Conservation (phyloP, 2,113 vertebrate species). For the Protobothrops mucrosquamatus region DNA sequence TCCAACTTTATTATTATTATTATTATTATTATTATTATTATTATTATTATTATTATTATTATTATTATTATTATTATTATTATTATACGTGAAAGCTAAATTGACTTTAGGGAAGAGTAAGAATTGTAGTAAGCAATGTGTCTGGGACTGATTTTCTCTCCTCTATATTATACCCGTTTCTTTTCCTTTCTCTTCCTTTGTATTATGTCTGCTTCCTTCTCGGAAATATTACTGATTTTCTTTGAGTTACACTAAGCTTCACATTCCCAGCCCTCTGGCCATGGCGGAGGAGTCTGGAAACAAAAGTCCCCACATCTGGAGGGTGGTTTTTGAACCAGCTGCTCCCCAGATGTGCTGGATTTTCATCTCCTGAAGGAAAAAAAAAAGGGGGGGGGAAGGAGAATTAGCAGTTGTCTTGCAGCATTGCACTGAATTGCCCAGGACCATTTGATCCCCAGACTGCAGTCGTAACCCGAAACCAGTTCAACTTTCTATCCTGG, state of each 20-base stretch:
- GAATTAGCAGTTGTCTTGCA: not conserved
- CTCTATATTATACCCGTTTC: not conserved
- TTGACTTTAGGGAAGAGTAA: not conserved
- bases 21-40: too few relatives aligned
- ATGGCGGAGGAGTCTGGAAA: not conserved
- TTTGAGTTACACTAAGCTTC: not conserved
- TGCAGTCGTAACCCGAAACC: not conserved
- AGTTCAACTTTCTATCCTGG: not conserved
- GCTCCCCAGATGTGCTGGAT: not conserved
- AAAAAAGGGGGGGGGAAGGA: fast-evolving
- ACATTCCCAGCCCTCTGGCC: not conserved
- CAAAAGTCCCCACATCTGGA: not conserved
- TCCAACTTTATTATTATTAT: too few relatives aligned
- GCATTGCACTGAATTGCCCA: not conserved
- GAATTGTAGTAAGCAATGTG: not conserved
- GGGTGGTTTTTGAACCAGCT: not conserved
- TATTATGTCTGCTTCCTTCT: not conserved
- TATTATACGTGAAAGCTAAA: not conserved
- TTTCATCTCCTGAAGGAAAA: not conserved
- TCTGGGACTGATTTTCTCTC: not conserved
- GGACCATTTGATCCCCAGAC: not conserved
- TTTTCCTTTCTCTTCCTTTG: not conserved
- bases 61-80: too few relatives aligned
- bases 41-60: too few relatives aligned
- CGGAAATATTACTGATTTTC: not conserved